phyloP scores from a whole-genome alignment of 2,113 vertebrate genomes.

The Paracanthobrama guichenoti region DNA sequence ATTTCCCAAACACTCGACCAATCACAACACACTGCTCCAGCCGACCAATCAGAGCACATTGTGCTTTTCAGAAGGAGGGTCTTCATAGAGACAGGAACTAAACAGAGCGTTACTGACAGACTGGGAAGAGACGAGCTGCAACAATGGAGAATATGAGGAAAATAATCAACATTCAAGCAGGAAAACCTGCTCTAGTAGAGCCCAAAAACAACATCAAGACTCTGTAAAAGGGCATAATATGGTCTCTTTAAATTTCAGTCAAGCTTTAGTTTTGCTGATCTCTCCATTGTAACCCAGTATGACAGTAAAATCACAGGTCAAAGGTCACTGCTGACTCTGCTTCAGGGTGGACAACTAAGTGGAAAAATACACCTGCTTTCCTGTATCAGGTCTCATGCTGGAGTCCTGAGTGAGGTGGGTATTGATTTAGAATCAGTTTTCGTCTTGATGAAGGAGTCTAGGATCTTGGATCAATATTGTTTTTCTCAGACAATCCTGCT shows the following conservation, averaged over 20 bases:
- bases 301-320: background rate
- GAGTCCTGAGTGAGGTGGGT: background rate
- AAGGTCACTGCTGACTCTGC: background rate
- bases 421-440: conserved; percentile 32
- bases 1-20: too few species aligned
- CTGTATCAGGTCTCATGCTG: background rate
- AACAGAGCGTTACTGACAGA: too few species aligned
- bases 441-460: conserved; percentile 19
- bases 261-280: conserved; percentile 12
- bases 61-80: too few species aligned
- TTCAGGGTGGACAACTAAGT: background rate
- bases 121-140: too few species aligned
- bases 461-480: conserved; percentile 15
- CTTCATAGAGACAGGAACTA: too few species aligned
- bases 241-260: background rate
- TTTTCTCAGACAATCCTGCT: conserved; percentile 3
- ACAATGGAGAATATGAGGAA: too few species aligned
- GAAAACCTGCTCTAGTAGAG: too few species aligned
- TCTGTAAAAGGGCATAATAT: too few species aligned
- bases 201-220: too few species aligned
- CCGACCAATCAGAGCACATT: too few species aligned
- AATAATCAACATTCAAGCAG: too few species aligned
- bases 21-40: too few species aligned
- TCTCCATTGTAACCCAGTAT: background rate
- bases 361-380: background rate